Percentiles rank a stretch among this genome's conserved stretches.
These are phyloP conservation scores for Haliclona indistincta DNA, from an alignment of 37 sponge, comb jelly and placozoan species.

Conservation along the genomic window DNA sequence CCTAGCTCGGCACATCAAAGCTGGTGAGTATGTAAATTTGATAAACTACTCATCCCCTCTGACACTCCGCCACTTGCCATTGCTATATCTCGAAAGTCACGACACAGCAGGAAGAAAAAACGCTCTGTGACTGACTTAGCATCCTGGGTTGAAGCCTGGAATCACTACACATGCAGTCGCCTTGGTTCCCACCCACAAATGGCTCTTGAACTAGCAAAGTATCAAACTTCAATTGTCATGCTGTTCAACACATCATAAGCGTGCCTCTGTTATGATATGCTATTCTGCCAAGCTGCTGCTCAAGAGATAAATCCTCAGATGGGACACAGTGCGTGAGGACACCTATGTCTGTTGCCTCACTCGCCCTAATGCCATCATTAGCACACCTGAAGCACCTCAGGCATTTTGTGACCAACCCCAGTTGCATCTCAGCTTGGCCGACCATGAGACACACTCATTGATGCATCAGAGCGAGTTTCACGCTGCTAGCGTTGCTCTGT, in stretches of 20 bases:
- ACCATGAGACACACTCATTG: no score
- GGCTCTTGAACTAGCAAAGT: conserved; percentile 34
- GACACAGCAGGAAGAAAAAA: not conserved
- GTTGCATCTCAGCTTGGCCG: no score
- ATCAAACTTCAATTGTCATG: conserved; percentile 29
- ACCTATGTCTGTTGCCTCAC: conserved; percentile 14
- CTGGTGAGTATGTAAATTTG: conserved; percentile 33
- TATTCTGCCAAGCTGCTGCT: conserved; percentile 38
- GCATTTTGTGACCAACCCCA: no score
- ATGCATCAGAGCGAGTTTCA: no score
- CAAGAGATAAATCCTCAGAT: conserved; percentile 12
- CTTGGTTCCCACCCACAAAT: not conserved
- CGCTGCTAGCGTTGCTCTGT: no score
- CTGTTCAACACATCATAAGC: not conserved
- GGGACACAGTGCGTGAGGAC: conserved; percentile 23
- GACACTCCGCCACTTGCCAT: no score
- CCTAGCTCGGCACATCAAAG: not conserved
- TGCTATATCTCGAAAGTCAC: no score
- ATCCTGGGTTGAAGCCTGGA: conserved; percentile 48
- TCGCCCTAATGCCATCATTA: no score
- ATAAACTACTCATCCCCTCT: conserved; percentile 31
- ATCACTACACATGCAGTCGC: conserved; percentile 10
- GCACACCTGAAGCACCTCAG: no score
- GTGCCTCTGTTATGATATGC: conserved; percentile 22
- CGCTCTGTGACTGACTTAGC: conserved; percentile 13